Evolutionary conservation across 2,888 invertebrate species (phyloP), one percentile per base, ranked within the genome.

Genomic region (Scrobipalpa costella): DNA sequence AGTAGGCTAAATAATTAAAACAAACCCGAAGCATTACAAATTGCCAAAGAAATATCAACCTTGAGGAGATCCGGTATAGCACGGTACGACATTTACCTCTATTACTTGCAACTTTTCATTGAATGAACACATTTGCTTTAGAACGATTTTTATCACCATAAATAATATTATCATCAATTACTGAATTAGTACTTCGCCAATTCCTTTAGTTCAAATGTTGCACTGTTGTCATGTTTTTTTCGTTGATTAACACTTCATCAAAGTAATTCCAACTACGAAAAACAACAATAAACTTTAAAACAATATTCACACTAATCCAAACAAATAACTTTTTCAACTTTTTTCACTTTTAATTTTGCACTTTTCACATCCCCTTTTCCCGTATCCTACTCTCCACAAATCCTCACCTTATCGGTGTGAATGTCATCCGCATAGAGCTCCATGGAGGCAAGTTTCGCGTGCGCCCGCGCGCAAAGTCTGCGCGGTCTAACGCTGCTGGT

Each of bases 1-100:
- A 27, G 52, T 55, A 55, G 55, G 55, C 21, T 55, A 55, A 2
- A n/a, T 55, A 55, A 55, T 55, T 55, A 55, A 55, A 55, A 55
- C 50, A 50, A 50, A 21, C 6, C 21, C 50, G 50, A 11, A 27
- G 33, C 55, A 27, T 33, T 15, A 27, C 55, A 34, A 55, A 55
- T 55, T 15, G 33, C 8, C 55, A 55, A 55, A 55, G 55, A 55
- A 55, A 55, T 34, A 33, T 1, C 34, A 55, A 8, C 55, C 55
- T 55, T 55, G 55, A 34, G 6, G n/a, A 9, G 55, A 55, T 55
- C 55, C 55, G 55, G 55, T 55, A 55, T 34, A 55, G 55, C 55
- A 55, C 55, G 0, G 6, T n/a, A 27, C 52, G 33, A 52, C 52
- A 33, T 9, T 52, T 19, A 49, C 49, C 44, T 3, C n/a, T 44